Evolutionary conservation across 1,140 invertebrate species (phyloP).

Genomic region (Pseudomyrmex pallidus): DNA sequence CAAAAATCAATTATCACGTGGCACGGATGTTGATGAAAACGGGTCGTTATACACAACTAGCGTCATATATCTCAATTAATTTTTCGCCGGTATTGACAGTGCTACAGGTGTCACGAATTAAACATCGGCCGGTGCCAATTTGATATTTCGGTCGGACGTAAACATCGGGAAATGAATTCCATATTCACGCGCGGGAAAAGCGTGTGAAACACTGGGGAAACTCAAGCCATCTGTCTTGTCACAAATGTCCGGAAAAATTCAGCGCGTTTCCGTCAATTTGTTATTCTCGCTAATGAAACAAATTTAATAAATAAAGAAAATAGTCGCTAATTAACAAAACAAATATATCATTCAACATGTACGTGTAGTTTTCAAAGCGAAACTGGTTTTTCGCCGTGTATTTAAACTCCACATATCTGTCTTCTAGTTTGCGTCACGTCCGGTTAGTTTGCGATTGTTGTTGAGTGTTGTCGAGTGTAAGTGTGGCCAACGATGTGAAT

Average conservation of each 20-base stretch:
- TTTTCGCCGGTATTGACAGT: slow-evolving; percentile 30
- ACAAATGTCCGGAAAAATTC: slow-evolving; percentile 20
- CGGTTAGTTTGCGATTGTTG: too few relatives aligned
- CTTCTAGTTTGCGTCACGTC: too few relatives aligned
- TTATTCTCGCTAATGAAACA: neutral
- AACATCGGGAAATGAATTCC: slow-evolving; percentile 45
- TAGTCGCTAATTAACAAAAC: neutral
- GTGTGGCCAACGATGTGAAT: neutral
- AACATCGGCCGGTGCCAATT: slow-evolving; percentile 41
- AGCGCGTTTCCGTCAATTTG: slow-evolving; percentile 6
- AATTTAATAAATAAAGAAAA: neutral
- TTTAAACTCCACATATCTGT: too few relatives aligned
- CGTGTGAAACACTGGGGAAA: neutral
- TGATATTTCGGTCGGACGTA: slow-evolving; percentile 6
- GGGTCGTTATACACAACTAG: slow-evolving; percentile 40
- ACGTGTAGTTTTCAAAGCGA: too few relatives aligned
- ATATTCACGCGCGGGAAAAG: neutral
- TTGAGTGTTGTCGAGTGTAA: neutral
- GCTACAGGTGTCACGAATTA: slow-evolving; percentile 47
- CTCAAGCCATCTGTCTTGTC: slow-evolving; percentile 15
- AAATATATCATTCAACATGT: too few relatives aligned
- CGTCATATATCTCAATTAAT: slow-evolving; percentile 40
- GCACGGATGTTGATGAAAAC: slow-evolving; percentile 24
- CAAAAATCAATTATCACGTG: slow-evolving; percentile 50
- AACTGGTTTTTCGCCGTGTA: too few relatives aligned